Evolutionary conservation across 2,888 invertebrate species (phyloP).

Genomic region (Schrankia costaestrigalis): DNA sequence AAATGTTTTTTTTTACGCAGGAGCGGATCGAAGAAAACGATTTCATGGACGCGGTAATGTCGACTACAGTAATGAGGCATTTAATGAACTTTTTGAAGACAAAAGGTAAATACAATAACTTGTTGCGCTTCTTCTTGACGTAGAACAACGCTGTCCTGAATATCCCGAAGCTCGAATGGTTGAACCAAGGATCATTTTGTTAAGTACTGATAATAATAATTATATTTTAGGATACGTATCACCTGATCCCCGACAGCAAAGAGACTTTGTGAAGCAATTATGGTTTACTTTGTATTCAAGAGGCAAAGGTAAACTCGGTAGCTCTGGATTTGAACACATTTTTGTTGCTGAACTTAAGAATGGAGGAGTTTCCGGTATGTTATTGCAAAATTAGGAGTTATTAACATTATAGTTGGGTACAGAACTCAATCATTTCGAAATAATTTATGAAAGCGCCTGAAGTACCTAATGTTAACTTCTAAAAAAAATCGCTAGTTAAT

Average conservation of each 20-base stretch:
- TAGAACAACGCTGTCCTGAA: no score
- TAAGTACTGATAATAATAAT: no score
- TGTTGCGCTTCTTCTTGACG: background rate
- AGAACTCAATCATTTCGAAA: no score
- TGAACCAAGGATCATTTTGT: no score
- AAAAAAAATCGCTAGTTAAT: no score
- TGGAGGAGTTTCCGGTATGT: conserved; percentile 82
- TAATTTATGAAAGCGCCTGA: no score
- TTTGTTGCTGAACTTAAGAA: conserved; percentile 93
- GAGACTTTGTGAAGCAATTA: conserved; percentile 85
- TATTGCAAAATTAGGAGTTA: no score
- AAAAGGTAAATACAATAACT: conserved; percentile 62
- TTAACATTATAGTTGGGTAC: no score
- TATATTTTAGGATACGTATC: conserved; percentile 76
- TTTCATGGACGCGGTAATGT: conserved; percentile 88
- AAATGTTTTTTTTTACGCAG: conserved; percentile 35
- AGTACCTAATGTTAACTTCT: no score
- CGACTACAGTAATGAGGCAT: conserved; percentile 87
- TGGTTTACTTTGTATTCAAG: conserved; percentile 93
- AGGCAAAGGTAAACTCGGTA: conserved; percentile 88
- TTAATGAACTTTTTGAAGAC: conserved; percentile 85
- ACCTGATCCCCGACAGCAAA: conserved; percentile 85
- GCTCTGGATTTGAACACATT: conserved; percentile 96
- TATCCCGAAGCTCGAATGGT: no score
- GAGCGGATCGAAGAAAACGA: conserved; percentile 89